These are phyloP conservation scores for Odobenus rosmarus DNA, from an alignment of 2,113 vertebrate species.

Conservation along the genomic window DNA sequence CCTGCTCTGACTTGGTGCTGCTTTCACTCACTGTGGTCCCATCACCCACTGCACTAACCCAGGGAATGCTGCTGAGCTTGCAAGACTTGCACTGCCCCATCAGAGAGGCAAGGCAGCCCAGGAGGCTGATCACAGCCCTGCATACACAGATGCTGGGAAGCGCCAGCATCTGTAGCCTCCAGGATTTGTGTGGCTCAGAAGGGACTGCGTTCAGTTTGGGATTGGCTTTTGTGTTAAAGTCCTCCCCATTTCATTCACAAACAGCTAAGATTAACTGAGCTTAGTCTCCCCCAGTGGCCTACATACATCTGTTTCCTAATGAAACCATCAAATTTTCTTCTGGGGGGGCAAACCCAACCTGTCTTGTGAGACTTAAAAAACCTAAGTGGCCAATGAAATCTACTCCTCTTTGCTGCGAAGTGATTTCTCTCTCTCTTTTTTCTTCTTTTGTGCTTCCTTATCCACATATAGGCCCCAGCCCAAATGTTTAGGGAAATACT, in stretches of 20 bases:
- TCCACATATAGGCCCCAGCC: neutral
- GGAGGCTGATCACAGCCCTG: slow-evolving; percentile 20
- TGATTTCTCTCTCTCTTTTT: neutral
- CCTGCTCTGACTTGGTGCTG: neutral
- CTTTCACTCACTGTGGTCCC: neutral
- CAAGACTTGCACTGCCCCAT: neutral
- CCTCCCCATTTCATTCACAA: slow-evolving; percentile 77
- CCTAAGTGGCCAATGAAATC: neutral
- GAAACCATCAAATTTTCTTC: slow-evolving; percentile 54
- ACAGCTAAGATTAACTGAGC: slow-evolving; percentile 71
- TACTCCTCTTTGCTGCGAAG: neutral
- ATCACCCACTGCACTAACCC: neutral
- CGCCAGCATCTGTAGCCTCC: slow-evolving; percentile 63
- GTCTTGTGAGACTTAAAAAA: slow-evolving; percentile 30
- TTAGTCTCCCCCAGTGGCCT: slow-evolving; percentile 46
- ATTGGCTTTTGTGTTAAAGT: slow-evolving; percentile 50
- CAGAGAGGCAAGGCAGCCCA: neutral
- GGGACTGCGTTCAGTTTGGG: neutral
- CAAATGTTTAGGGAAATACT: neutral
- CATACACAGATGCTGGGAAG: neutral
- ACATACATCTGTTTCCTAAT: slow-evolving; percentile 64
- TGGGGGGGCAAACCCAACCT: slow-evolving; percentile 50
- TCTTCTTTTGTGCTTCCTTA: neutral
- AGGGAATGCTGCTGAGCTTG: neutral
- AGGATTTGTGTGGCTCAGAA: neutral